Evolutionary conservation across 1,140 invertebrate species (phyloP).

Genomic region (Aporrectodea caliginosa): DNA sequence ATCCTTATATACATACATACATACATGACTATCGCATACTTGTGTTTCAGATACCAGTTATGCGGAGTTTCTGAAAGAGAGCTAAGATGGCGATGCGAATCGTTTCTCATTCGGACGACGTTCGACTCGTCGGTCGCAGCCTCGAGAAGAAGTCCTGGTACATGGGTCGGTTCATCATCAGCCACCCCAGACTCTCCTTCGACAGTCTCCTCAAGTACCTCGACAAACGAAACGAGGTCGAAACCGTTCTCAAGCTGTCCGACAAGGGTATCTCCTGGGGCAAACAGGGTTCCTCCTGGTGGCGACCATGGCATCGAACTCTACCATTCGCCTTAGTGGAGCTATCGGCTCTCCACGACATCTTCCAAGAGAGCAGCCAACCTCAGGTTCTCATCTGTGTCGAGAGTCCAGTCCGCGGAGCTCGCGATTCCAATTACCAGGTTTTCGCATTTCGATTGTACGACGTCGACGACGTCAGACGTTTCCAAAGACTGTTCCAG

Average conservation of each 20-base stretch:
- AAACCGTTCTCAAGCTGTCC: background rate
- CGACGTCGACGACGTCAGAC: background rate
- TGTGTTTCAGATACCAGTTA: too few species aligned
- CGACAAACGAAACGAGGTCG: background rate
- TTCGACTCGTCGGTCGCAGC: background rate
- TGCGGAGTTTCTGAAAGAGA: too few species aligned
- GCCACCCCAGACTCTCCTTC: background rate
- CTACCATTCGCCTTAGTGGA: background rate
- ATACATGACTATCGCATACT: too few species aligned
- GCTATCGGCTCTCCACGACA: background rate
- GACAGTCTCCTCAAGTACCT: background rate
- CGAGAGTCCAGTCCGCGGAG: too few species aligned
- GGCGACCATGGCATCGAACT: too few species aligned
- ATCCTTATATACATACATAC: too few species aligned
- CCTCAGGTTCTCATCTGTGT: background rate
- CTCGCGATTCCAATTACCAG: background rate
- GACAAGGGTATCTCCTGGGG: background rate
- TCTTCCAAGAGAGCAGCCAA: background rate
- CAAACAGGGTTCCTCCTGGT: background rate
- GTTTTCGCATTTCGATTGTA: background rate
- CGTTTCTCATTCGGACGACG: too few species aligned
- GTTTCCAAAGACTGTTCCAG: background rate
- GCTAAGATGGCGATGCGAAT: too few species aligned
- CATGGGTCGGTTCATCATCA: background rate
- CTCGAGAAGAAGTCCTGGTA: background rate